Percentiles rank a stretch among this genome's conserved stretches.
phyloP scores from a whole-genome alignment of 2,113 vertebrate genomes.

The Ammodytes marinus region DNA sequence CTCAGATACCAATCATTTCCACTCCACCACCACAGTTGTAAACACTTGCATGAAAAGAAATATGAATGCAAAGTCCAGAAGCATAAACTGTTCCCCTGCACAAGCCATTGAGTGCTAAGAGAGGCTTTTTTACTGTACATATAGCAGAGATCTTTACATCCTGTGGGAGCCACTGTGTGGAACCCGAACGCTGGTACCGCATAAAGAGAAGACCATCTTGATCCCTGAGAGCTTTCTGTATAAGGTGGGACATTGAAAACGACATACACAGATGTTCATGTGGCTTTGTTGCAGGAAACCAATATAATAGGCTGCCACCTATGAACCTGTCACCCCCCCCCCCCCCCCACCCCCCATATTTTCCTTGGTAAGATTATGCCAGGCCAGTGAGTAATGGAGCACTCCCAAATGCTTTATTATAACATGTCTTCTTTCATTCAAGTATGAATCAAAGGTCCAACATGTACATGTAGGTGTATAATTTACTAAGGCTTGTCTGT shows the following conservation, averaged over 20 bases:
- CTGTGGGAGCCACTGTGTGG: conserved; percentile 42
- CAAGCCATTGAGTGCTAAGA: conserved; percentile 21
- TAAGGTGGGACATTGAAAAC: conserved; percentile 70
- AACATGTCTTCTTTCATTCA: too few species aligned
- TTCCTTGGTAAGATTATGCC: conserved; percentile 35
- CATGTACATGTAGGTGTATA: too few species aligned
- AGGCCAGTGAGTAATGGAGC: conserved; percentile 29
- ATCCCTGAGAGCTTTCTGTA: conserved; percentile 49
- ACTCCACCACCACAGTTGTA: conserved; percentile 2
- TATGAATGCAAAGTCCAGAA: conserved; percentile 2
- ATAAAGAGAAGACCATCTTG: conserved; percentile 25
- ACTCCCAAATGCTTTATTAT: conserved; percentile 66
- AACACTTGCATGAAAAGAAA: conserved; percentile 17
- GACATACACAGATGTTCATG: conserved; percentile 73
- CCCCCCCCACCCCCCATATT: conserved; percentile 35
- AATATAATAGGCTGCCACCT: conserved; percentile 68
- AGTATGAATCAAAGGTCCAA: too few species aligned
- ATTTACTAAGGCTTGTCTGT: too few species aligned
- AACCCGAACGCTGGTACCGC: conserved; percentile 20
- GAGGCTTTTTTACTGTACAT: conserved; percentile 8
- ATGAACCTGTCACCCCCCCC: conserved; percentile 62
- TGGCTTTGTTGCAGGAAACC: conserved; percentile 65
- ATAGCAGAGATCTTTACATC: conserved; percentile 13
- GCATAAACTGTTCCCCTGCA: conserved; percentile 11
- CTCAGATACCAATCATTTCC: neutral